These are phyloP conservation scores for Plebejus argus DNA, from an alignment of 2,888 invertebrate genomes.

Conservation along the genomic window DNA sequence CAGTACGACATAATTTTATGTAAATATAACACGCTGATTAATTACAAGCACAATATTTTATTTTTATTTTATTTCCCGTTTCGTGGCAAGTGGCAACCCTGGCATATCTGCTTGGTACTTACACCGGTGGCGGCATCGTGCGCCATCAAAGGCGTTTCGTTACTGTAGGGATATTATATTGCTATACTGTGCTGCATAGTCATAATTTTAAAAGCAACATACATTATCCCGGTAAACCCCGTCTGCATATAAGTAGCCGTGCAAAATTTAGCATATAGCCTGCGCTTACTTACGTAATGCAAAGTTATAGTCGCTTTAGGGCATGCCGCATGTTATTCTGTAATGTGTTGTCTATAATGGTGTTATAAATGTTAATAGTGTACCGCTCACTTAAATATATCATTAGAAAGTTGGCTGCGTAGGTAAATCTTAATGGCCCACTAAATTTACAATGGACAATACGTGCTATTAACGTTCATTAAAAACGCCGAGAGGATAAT, in stretches of 20 bases:
- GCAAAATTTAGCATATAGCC: constrained; percentile 28
- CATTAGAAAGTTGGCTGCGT: constrained; percentile 33
- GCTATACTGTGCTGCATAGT: too few species aligned
- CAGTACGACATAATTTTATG: too few species aligned
- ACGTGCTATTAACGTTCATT: constrained; percentile 15
- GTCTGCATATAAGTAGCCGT: not conserved
- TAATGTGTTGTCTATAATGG: constrained; percentile 33
- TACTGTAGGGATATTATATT: too few species aligned
- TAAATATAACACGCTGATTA: too few species aligned
- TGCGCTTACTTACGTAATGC: constrained; percentile 43
- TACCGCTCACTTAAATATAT: constrained; percentile 32
- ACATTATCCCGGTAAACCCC: not conserved
- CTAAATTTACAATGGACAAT: constrained; percentile 31
- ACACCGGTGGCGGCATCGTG: too few species aligned
- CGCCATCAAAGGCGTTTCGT: too few species aligned
- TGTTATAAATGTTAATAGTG: constrained; percentile 33
- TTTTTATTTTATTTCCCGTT: too few species aligned
- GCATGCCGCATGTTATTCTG: constrained; percentile 33
- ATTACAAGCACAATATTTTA: too few species aligned
- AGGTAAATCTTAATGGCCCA: constrained; percentile 31
- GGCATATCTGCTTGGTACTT: too few species aligned
- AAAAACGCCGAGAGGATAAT: not conserved
- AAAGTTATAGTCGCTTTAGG: constrained; percentile 32
- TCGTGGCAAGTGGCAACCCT: too few species aligned
- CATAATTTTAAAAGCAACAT: not conserved